Conservation (phyloP, 1,140 invertebrate species). For the Sminthurides bifidus region DNA sequence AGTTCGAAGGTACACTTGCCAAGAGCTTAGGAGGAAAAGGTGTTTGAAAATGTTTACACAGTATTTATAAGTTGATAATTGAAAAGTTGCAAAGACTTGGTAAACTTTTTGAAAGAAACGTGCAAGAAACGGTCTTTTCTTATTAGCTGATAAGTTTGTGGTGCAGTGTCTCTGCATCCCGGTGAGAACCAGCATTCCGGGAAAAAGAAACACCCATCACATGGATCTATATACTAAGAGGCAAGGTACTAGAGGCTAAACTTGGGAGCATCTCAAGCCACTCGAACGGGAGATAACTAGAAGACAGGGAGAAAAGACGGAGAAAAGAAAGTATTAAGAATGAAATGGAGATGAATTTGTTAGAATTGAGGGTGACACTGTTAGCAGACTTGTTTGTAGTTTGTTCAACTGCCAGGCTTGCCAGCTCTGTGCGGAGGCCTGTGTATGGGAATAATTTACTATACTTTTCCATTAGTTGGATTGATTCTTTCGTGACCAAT, state of each 20-base stretch:
- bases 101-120: not conserved
- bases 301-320: too few species aligned
- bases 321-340: too few species aligned
- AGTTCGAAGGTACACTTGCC: too few species aligned
- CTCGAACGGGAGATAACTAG: too few species aligned
- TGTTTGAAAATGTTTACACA: not conserved
- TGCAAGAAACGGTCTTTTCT: too few species aligned
- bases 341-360: not conserved
- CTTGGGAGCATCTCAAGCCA: too few species aligned
- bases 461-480: conserved; percentile 32
- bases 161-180: not conserved
- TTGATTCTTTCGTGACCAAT: conserved; percentile 31
- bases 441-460: conserved; percentile 30
- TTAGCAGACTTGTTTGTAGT: not conserved
- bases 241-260: too few species aligned
- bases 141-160: not conserved
- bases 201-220: too few species aligned
- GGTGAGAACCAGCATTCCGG: too few species aligned
- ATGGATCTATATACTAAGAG: too few species aligned
- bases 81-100: conserved; percentile 3
- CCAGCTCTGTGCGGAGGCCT: not conserved
- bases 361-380: conserved; percentile 2
- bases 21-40: too few species aligned
- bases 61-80: conserved; percentile 9
- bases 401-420: not conserved